phyloP scores from a whole-genome alignment of 2,888 invertebrate species.

The Thumatha senex region DNA sequence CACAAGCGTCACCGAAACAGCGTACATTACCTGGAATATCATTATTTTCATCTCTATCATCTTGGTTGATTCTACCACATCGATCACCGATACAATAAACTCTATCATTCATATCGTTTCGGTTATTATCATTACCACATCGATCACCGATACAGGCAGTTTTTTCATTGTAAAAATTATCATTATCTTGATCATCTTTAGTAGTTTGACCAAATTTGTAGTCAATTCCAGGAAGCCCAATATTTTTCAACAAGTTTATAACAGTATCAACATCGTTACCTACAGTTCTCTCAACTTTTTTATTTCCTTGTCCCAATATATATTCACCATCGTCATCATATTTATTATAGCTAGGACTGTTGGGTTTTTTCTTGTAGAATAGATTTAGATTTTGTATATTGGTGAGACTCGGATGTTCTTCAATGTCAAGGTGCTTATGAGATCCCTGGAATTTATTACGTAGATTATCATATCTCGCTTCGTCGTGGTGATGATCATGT shows the following conservation, averaged over 20 bases:
- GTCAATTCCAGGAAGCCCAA: not conserved
- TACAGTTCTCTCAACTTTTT: not conserved
- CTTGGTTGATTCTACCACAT: no score
- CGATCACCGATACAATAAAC: no score
- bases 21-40: not conserved
- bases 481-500: not conserved
- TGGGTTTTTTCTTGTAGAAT: slow-evolving; percentile 6
- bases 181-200: not conserved
- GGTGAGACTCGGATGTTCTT: slow-evolving; percentile 1
- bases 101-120: not conserved
- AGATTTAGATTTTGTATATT: slow-evolving; percentile 18
- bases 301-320: not conserved
- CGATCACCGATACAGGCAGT: slow-evolving; percentile 2
- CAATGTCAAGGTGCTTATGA: not conserved
- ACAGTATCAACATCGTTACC: not conserved
- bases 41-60: not conserved
- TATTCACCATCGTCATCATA: not conserved
- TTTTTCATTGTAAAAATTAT: not conserved
- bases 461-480: not conserved
- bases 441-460: not conserved
- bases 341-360: not conserved
- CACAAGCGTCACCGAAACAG: not conserved
- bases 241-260: slow-evolving; percentile 6
- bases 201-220: not conserved
- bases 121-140: slow-evolving; percentile 1